phyloP scores from a whole-genome alignment of 2,888 invertebrate species.

The Hartigia nigra region DNA sequence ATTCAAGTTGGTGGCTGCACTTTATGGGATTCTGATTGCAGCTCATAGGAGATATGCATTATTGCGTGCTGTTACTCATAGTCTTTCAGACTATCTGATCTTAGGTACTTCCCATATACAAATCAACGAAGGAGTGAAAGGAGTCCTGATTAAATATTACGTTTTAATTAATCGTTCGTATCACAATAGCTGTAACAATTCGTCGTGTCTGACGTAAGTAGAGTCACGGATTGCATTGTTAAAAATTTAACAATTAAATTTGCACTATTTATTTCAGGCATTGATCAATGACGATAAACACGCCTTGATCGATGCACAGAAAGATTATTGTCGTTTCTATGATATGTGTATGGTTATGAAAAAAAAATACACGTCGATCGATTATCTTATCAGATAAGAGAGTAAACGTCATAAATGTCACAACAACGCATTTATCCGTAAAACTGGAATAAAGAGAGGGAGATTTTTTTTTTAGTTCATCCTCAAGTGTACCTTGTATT shows the following conservation, averaged over 20 bases:
- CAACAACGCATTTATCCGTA: neutral
- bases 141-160: neutral
- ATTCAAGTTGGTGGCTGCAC: slow-evolving; percentile 38
- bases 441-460: neutral
- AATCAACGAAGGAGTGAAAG: neutral
- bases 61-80: slow-evolving; percentile 29
- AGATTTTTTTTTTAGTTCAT: neutral
- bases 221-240: neutral
- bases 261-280: neutral
- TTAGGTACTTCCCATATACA: neutral
- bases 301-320: neutral
- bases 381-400: neutral
- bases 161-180: neutral
- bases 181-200: neutral
- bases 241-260: neutral
- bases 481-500: neutral
- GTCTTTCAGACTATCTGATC: neutral
- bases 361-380: neutral
- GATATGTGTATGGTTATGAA: neutral
- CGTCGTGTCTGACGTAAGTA: neutral
- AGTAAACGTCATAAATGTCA: neutral
- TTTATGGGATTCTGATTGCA: neutral
- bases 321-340: neutral
- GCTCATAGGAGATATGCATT: slow-evolving; percentile 31
- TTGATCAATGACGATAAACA: neutral